phyloP scores from a whole-genome alignment of 2,113 vertebrate genomes.

The Sylvia atricapilla region DNA sequence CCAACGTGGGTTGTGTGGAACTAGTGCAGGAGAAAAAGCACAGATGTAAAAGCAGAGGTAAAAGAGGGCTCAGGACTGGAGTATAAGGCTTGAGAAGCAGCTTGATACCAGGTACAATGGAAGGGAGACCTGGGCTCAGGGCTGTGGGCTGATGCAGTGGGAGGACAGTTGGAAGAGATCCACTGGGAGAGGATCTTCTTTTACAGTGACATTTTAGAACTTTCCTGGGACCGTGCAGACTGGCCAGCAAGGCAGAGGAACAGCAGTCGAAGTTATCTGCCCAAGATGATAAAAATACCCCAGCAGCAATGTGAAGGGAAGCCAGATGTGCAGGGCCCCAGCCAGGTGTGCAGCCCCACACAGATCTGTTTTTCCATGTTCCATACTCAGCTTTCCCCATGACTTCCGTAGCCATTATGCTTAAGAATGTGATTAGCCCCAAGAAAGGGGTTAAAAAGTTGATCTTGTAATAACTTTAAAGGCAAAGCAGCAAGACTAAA shows the following conservation, averaged over 20 bases:
- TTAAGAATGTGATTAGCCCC: background rate
- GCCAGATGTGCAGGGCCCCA: background rate
- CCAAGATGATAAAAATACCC: background rate
- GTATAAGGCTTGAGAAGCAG: background rate
- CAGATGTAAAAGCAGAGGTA: background rate
- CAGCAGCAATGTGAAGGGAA: background rate
- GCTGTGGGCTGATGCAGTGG: background rate
- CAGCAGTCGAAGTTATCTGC: background rate
- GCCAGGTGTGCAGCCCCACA: background rate
- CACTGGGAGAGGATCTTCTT: background rate
- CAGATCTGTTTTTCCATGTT: background rate
- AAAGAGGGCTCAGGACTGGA: background rate
- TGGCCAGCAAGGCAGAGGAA: background rate
- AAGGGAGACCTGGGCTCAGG: background rate
- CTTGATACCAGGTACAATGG: background rate
- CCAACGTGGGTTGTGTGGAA: background rate
- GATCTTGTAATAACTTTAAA: background rate
- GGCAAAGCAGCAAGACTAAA: background rate
- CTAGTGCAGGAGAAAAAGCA: background rate
- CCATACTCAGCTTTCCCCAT: background rate
- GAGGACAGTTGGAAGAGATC: background rate
- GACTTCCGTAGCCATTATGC: background rate
- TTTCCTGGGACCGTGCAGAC: background rate
- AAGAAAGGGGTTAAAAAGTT: background rate
- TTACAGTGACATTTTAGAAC: background rate